Conservation (phyloP, 2,113 vertebrate species). For the Petromus typicus region DNA sequence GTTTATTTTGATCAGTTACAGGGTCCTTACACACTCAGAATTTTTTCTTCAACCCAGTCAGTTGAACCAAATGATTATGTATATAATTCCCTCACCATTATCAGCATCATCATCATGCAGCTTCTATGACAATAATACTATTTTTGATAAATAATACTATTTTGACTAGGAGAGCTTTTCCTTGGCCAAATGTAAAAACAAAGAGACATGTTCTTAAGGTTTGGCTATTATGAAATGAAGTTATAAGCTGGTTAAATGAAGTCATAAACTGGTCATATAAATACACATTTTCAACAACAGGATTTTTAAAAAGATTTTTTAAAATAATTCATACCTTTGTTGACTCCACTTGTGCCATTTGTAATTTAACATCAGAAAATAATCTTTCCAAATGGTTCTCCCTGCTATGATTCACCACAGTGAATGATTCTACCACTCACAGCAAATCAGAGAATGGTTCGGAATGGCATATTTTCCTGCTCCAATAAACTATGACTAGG, state of each 20-base stretch:
- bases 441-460: conserved; percentile 81
- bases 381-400: conserved; percentile 81
- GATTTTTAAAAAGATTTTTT: conserved; percentile 62
- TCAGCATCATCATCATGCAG: conserved; percentile 26
- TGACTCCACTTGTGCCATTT: conserved; percentile 80
- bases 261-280: conserved; percentile 44
- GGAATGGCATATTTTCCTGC: conserved; percentile 87
- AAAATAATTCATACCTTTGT: conserved; percentile 81
- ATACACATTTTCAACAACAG: conserved; percentile 67
- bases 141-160: conserved; percentile 59
- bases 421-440: conserved; percentile 87
- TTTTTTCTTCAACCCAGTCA: neutral
- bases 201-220: conserved; percentile 58
- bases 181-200: conserved; percentile 76
- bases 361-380: conserved; percentile 85
- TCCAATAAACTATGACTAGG: conserved; percentile 85
- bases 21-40: conserved; percentile 38
- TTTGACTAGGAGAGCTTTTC: conserved; percentile 60
- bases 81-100: conserved; percentile 3
- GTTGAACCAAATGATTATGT: conserved; percentile 30
- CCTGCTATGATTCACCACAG: conserved; percentile 83
- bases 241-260: conserved; percentile 65
- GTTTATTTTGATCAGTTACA: conserved; percentile 24
- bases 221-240: conserved; percentile 60
- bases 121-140: conserved; percentile 58